Evolutionary conservation across 2,797 vertebrate genomes (phyloP).

Genomic region (Spondyliosoma cantharus): DNA sequence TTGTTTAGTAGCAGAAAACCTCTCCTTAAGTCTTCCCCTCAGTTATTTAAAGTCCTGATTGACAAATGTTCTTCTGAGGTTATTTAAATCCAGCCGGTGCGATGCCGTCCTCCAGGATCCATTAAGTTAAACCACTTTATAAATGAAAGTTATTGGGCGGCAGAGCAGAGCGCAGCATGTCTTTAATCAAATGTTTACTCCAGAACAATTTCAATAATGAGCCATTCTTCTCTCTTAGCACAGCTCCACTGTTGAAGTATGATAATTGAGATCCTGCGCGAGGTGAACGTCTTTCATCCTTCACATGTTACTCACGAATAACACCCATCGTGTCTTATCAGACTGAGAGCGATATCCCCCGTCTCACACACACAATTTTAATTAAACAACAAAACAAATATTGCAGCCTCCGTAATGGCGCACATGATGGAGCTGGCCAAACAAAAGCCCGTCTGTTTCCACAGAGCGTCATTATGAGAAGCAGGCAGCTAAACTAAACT

Average conservation of each 20-base stretch:
- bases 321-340: conserved; percentile 32
- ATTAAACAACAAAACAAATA: conserved; percentile 61
- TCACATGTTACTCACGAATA: conserved; percentile 34
- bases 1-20: background rate
- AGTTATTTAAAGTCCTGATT: conserved; percentile 36
- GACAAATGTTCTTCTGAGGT: conserved; percentile 32
- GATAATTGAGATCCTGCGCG: conserved; percentile 48
- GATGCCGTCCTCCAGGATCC: conserved; percentile 28
- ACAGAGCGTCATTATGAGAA: background rate
- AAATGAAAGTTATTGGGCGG: conserved; percentile 21
- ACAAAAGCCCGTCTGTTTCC: conserved; percentile 33
- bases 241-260: conserved; percentile 39
- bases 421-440: conserved; percentile 46
- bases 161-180: conserved; percentile 27
- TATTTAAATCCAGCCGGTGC: conserved; percentile 11
- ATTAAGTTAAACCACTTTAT: conserved; percentile 39
- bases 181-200: conserved; percentile 66
- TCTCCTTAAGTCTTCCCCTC: background rate
- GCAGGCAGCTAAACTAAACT: background rate
- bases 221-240: conserved; percentile 50
- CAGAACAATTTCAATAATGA: conserved; percentile 49
- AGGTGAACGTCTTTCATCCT: conserved; percentile 54
- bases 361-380: conserved; percentile 41
- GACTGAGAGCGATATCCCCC: conserved; percentile 10
- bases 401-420: conserved; percentile 35